These are phyloP conservation scores for Hesperophylax magnus DNA, from an alignment of 1,140 invertebrate genomes.

Conservation along the genomic window DNA sequence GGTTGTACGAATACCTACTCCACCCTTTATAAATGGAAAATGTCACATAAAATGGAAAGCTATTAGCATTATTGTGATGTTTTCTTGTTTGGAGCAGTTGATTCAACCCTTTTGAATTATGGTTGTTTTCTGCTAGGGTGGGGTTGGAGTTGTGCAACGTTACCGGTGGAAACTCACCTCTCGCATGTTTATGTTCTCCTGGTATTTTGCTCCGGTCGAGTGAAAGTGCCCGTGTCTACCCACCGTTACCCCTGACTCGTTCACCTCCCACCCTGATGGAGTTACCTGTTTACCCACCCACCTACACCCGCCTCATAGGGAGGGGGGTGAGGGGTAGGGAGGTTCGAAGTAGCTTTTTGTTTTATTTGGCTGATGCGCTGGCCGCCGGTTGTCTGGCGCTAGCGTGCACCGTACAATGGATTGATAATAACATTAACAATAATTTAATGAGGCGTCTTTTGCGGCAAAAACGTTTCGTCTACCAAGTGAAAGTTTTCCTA, in stretches of 20 bases:
- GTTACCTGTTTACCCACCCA: neutral
- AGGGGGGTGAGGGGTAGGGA: neutral
- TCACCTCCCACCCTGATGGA: neutral
- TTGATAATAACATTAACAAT: neutral
- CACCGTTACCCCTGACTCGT: neutral
- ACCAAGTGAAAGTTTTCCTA: too few relatives aligned
- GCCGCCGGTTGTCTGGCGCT: conserved; percentile 10
- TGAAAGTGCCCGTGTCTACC: conserved; percentile 41
- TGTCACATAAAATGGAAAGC: too few relatives aligned
- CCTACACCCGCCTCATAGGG: neutral
- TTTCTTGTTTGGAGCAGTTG: neutral
- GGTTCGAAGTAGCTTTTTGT: neutral
- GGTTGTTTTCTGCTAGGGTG: neutral
- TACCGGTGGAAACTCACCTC: conserved; percentile 15
- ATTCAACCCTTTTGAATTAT: neutral
- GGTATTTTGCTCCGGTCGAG: conserved; percentile 28
- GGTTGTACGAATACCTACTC: too few relatives aligned
- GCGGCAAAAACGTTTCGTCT: neutral
- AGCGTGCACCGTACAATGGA: neutral
- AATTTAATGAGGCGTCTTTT: conserved; percentile 1
- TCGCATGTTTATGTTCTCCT: conserved; percentile 13
- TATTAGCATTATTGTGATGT: too few relatives aligned
- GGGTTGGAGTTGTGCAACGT: neutral
- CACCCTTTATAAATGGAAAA: too few relatives aligned
- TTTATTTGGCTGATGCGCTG: conserved; percentile 28